Evolutionary conservation across 2,113 vertebrate genomes (phyloP).

Genomic region (Synodontis membranacea): DNA sequence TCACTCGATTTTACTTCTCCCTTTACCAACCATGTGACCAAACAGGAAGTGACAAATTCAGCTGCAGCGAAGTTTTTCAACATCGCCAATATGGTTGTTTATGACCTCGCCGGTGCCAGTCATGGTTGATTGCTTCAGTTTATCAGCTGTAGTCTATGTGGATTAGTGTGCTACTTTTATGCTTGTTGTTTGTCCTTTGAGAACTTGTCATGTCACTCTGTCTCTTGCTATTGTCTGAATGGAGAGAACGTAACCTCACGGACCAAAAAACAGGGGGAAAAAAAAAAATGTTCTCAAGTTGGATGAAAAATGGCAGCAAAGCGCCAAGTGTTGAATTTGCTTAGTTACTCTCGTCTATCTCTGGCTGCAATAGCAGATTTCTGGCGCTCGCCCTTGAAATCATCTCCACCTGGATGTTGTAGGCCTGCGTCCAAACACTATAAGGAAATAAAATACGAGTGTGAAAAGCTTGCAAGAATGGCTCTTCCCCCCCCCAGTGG

Average conservation of each 20-base stretch:
- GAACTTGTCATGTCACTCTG: background rate
- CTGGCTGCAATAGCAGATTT: constrained; percentile 50
- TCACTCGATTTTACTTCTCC: background rate
- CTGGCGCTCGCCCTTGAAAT: constrained; percentile 54
- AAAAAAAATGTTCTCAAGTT: constrained; percentile 37
- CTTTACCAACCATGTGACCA: constrained; percentile 19
- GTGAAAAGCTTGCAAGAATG: constrained; percentile 52
- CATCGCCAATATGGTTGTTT: background rate
- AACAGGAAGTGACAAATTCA: constrained; percentile 47
- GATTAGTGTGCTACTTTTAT: background rate
- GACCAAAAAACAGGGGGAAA: constrained; percentile 13
- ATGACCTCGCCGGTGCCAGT: background rate
- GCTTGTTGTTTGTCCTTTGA: background rate
- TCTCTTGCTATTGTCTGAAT: constrained; percentile 35
- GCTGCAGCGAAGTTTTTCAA: constrained; percentile 20
- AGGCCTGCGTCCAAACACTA: constrained; percentile 55
- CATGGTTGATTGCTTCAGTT: background rate
- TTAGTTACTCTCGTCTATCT: constrained; percentile 51
- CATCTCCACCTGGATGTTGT: constrained; percentile 61
- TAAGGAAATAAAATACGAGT: constrained; percentile 59
- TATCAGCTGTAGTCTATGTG: background rate
- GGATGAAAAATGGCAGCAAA: constrained; percentile 46
- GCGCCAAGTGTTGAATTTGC: constrained; percentile 46
- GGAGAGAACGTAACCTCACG: constrained; percentile 26
- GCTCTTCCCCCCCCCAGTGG: constrained; percentile 37